Evolutionary conservation across 2,888 invertebrate genomes (phyloP).

Genomic region (Dascillus cervinus): DNA sequence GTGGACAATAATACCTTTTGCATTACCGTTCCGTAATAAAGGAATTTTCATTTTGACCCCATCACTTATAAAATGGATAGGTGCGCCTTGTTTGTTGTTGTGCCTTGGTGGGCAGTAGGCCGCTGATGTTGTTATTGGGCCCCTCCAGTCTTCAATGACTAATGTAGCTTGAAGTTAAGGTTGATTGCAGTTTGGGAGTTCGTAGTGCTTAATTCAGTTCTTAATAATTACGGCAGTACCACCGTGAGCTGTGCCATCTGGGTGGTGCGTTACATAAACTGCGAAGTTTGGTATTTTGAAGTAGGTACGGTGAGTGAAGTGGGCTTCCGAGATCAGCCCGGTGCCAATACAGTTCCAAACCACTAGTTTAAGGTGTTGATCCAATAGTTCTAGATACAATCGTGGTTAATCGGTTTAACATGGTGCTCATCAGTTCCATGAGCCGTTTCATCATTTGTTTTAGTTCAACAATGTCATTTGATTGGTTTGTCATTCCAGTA

Average conservation of each 20-base stretch:
- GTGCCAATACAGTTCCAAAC: slow-evolving; percentile 1
- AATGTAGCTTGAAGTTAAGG: background rate
- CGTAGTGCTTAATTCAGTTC: slow-evolving; percentile 3
- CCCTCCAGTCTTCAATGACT: background rate
- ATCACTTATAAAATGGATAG: no score
- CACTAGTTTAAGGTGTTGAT: slow-evolving; percentile 2
- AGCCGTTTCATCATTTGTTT: slow-evolving; percentile 1
- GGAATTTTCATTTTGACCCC: no score
- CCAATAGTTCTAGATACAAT: slow-evolving; percentile 1
- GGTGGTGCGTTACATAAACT: slow-evolving; percentile 1
- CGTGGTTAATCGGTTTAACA: slow-evolving; percentile 2
- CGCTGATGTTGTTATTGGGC: slow-evolving; percentile 1
- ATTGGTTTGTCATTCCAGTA: no score
- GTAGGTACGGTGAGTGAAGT: slow-evolving; percentile 1
- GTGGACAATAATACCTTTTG: no score
- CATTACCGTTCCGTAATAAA: no score
- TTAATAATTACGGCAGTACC: slow-evolving; percentile 2
- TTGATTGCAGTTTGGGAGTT: slow-evolving; percentile 3
- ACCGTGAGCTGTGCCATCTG: no score
- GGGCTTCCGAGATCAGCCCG: slow-evolving; percentile 2
- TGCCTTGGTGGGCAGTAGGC: slow-evolving; percentile 1
- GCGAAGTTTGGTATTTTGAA: background rate
- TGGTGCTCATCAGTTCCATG: slow-evolving; percentile 3
- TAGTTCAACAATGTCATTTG: background rate
- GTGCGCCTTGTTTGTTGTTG: slow-evolving; percentile 4